Conservation (phyloP, 1,140 invertebrate genomes). For the Triops longicaudatus region DNA sequence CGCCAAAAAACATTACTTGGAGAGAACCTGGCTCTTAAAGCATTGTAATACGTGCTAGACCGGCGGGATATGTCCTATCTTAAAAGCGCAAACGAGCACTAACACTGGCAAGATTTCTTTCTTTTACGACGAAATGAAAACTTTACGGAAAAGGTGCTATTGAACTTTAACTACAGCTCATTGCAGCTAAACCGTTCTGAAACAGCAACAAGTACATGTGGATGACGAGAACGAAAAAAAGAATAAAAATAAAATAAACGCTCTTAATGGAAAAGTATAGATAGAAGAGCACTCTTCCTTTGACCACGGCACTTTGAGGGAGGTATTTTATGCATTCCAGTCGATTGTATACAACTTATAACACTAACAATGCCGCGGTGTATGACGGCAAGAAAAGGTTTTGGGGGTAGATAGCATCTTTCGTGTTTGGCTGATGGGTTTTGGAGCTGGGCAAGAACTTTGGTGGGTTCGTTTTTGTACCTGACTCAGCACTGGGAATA, state of each 20-base stretch:
- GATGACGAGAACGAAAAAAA: too few relatives aligned
- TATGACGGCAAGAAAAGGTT: not conserved
- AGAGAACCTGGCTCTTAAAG: not conserved
- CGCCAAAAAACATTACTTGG: not conserved
- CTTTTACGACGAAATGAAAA: too few relatives aligned
- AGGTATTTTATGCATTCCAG: slow-evolving; percentile 1
- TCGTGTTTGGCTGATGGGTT: not conserved
- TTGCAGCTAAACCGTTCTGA: too few relatives aligned
- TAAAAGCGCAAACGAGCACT: too few relatives aligned
- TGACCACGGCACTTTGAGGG: not conserved
- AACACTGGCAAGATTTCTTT: too few relatives aligned
- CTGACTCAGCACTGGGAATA: not conserved
- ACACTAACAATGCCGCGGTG: slow-evolving; percentile 5
- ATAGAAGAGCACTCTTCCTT: not conserved
- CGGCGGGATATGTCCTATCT: too few relatives aligned
- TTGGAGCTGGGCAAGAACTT: not conserved
- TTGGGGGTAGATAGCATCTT: not conserved
- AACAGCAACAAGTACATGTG: too few relatives aligned
- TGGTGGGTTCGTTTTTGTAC: not conserved
- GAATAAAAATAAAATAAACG: too few relatives aligned
- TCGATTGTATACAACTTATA: slow-evolving; percentile 5
- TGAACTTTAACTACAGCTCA: too few relatives aligned
- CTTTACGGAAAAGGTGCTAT: too few relatives aligned
- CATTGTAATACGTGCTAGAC: not conserved
- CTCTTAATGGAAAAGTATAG: too few relatives aligned